Base-by-base conservation (phyloP, 2,888 invertebrate species). In the Aplocera efformata region DNA sequence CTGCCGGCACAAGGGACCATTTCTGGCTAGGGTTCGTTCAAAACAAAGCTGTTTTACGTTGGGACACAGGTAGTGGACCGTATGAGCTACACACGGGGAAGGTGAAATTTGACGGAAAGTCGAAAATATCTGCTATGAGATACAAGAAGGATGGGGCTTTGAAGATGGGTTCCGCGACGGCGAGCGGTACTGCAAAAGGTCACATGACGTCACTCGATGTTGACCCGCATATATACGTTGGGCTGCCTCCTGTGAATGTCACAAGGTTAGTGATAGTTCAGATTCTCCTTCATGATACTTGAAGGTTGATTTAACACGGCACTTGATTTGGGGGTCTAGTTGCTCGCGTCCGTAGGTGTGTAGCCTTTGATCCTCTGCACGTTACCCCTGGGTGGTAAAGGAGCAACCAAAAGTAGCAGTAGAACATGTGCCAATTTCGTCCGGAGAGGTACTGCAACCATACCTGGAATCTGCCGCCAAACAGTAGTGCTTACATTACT, bases 71-170 rank as follows among this genome's bases (percentile, higher is more conserved):
- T 0, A 81, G 79, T 46, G 88, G 88, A 1, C 74, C 80, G 6
- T 59, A 71, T 42, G 81, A 83, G 33, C 54, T 88, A 36, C 71
- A 72, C 13, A 69, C 82, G 1, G 84, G 85, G 21, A 80, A 68
- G 52, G 63, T 81, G n/a, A 77, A 67, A 49, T 63, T 68, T 25
- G 82, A 85, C 49, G 74, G 77, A 5, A 75, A 71, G 54, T 67
- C 78, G 7, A 82, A 80, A 52, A 60, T 88, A 51, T 80, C 82
- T 6, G 86, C 84, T 4, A 66, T 79, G 34, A 67, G 86, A 33
- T 86, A 86, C 53, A 85, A 83, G 54, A 85, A 77, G 44, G 88
- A 88, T 50, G 85, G 78, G 1, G 66, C 84, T 58, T 56, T 88
- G 60, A 78, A 74, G 50, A 43, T 82, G 29, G 85, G 81, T 0